Percentiles rank a stretch among this genome's conserved stretches.
These are phyloP conservation scores for Melipona quadrifasciata DNA, from an alignment of 1,140 invertebrate species.

Conservation along the genomic window DNA sequence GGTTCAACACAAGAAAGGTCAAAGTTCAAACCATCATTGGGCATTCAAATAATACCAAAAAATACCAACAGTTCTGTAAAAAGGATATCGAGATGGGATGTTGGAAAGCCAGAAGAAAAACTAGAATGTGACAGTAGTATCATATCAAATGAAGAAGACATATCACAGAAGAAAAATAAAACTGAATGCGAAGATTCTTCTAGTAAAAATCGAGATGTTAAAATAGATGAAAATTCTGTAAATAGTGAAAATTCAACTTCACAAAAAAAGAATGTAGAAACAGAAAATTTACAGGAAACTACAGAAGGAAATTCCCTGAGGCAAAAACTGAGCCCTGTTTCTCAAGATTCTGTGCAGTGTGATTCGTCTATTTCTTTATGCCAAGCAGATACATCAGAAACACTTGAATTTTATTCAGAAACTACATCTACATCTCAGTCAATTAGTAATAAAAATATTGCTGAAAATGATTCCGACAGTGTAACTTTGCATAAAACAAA, in stretches of 20 bases:
- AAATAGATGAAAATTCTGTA: constrained; percentile 37
- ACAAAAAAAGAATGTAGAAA: constrained; percentile 24
- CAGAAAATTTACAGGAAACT: not conserved
- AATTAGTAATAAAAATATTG: not conserved
- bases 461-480: constrained; percentile 39
- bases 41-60: constrained; percentile 78
- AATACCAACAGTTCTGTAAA: constrained; percentile 69
- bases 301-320: not conserved
- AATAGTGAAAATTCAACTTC: not conserved
- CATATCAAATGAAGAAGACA: constrained; percentile 74
- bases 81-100: constrained; percentile 81
- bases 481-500: not conserved
- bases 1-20: constrained; percentile 67
- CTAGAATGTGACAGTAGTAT: constrained; percentile 71
- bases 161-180: constrained; percentile 68
- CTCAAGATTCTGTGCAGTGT: constrained; percentile 56
- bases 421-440: constrained; percentile 12
- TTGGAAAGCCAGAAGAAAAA: constrained; percentile 75
- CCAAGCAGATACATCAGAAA: constrained; percentile 53
- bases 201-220: constrained; percentile 29
- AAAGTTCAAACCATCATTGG: constrained; percentile 78
- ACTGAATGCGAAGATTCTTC: constrained; percentile 28
- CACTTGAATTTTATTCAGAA: constrained; percentile 28
- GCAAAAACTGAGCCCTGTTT: constrained; percentile 16
- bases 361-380: constrained; percentile 62